phyloP scores from a whole-genome alignment of 2,113 vertebrate genomes.

The Ammodytes dubius region DNA sequence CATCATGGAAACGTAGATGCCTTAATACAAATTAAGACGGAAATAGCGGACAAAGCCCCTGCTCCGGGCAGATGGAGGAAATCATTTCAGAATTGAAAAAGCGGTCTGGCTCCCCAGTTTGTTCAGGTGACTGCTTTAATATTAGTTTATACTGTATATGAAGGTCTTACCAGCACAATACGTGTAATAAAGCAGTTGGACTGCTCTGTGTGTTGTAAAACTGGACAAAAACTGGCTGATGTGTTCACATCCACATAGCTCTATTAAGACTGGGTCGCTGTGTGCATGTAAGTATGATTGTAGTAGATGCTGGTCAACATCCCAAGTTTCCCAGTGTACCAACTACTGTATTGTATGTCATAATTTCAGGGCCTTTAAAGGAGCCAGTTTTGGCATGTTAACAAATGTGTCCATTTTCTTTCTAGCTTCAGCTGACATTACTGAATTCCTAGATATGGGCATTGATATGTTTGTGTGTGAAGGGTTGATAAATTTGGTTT shows the following conservation, averaged over 20 bases:
- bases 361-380: neutral
- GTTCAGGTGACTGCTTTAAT: too few relatives aligned
- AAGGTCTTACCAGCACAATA: neutral
- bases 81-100: too few relatives aligned
- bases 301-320: slow-evolving; percentile 5
- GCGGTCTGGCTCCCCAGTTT: too few relatives aligned
- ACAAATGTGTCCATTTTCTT: neutral
- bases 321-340: neutral
- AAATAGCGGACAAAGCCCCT: too few relatives aligned
- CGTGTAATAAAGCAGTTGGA: too few relatives aligned
- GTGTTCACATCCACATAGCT: neutral
- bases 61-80: too few relatives aligned
- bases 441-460: neutral
- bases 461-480: neutral
- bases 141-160: too few relatives aligned
- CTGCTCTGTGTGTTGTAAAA: too few relatives aligned
- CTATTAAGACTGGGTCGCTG: slow-evolving; percentile 1
- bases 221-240: neutral
- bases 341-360: neutral
- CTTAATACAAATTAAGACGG: too few relatives aligned
- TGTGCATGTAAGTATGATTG: neutral
- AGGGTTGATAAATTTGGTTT: neutral
- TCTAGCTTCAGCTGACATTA: neutral
- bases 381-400: neutral
- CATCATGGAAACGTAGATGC: too few relatives aligned